These are phyloP conservation scores for Chaetodon trifasciatus DNA, from an alignment of 2,797 vertebrate species.

Conservation along the genomic window DNA sequence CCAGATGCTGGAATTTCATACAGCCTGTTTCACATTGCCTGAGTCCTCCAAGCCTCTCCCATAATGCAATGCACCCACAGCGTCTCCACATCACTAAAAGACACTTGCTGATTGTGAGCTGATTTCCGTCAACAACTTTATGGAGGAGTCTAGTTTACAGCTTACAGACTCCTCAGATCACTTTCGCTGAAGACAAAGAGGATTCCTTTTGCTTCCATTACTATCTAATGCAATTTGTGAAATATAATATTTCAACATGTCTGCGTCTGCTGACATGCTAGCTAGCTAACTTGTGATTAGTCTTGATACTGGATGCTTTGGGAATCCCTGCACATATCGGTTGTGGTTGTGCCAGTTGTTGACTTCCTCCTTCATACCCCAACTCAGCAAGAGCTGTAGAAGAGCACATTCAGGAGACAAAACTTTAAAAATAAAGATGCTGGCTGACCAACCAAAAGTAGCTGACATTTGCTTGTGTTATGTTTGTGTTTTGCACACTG, in stretches of 20 bases:
- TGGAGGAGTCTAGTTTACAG: constrained; percentile 69
- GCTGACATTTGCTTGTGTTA: constrained; percentile 33
- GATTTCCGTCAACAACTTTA: constrained; percentile 68
- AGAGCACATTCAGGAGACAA: constrained; percentile 22
- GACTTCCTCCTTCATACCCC: constrained; percentile 22
- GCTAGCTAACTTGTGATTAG: constrained; percentile 73
- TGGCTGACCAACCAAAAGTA: constrained; percentile 18
- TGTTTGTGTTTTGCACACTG: constrained; percentile 46
- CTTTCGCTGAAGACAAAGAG: constrained; percentile 74
- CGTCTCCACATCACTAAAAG: constrained; percentile 55
- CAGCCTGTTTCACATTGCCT: constrained; percentile 19
- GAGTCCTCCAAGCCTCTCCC: constrained; percentile 43
- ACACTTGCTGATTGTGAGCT: constrained; percentile 57
- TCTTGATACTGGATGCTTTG: constrained; percentile 73
- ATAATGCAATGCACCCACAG: constrained; percentile 46
- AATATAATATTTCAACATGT: constrained; percentile 78
- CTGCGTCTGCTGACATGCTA: constrained; percentile 71
- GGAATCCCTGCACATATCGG: constrained; percentile 68
- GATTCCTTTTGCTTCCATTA: constrained; percentile 79
- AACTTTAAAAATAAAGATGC: constrained; percentile 28
- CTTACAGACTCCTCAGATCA: constrained; percentile 69
- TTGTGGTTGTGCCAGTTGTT: constrained; percentile 52
- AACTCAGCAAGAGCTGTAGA: constrained; percentile 12
- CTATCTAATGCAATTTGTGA: constrained; percentile 76
- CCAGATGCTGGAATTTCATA: constrained; percentile 22